Evolutionary conservation across 2,113 vertebrate species (phyloP).

Genomic region (Sapayoa aenigma): DNA sequence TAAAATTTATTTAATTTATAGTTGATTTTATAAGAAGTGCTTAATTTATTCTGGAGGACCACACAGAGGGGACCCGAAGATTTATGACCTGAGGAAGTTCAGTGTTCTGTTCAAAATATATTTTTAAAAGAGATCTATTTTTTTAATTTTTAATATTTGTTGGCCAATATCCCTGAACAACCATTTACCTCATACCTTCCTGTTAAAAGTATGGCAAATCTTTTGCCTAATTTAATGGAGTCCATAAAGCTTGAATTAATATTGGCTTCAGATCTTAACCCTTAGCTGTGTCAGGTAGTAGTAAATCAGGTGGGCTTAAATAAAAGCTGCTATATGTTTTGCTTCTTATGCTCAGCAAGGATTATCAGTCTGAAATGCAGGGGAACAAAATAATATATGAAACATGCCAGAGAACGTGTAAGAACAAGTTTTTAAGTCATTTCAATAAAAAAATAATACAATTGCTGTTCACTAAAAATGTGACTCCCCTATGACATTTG

Average conservation of each 20-base stretch:
- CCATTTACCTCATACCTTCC: background rate
- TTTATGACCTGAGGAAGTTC: background rate
- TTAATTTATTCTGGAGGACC: background rate
- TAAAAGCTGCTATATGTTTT: background rate
- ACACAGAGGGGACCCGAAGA: background rate
- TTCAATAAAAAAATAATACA: background rate
- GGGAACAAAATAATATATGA: background rate
- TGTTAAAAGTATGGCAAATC: background rate
- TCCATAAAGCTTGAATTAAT: background rate
- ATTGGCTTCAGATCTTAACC: background rate
- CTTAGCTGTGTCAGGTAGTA: background rate
- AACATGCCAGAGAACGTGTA: background rate
- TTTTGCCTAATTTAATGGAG: background rate
- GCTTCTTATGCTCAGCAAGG: background rate
- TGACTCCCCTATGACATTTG: background rate
- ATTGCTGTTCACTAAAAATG: background rate
- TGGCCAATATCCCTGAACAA: background rate
- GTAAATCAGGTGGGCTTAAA: background rate
- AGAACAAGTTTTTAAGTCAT: background rate
- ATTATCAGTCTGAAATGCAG: conserved; percentile 11
- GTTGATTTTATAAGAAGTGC: background rate
- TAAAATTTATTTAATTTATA: background rate
- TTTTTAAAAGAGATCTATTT: background rate
- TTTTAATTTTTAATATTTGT: background rate
- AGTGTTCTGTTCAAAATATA: background rate